These are phyloP conservation scores for Imbricaverruca yamaguchii DNA, from an alignment of 2,888 invertebrate species.

Conservation along the genomic window DNA sequence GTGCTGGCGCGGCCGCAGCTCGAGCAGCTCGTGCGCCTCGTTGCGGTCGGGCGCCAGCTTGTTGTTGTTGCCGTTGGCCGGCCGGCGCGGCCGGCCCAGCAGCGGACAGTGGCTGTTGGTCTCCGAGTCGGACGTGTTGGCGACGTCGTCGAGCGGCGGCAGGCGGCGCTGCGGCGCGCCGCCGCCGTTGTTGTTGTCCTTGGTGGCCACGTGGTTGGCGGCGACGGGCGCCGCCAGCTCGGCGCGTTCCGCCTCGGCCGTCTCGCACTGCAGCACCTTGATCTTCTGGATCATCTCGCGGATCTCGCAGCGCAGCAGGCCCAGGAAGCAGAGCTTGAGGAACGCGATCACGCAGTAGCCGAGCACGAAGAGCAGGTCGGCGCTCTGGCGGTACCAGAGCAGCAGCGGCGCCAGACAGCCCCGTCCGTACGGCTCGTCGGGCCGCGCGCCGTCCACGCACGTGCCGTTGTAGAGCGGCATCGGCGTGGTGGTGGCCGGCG, in stretches of 20 bases:
- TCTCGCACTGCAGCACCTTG: conserved; percentile 62
- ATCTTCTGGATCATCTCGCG: conserved; percentile 88
- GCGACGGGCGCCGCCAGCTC: background rate
- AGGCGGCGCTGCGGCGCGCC: conserved; percentile 27
- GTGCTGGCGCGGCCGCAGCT: conserved; percentile 1
- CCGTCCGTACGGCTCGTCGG: conserved; percentile 31
- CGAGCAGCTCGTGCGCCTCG: conserved; percentile 6
- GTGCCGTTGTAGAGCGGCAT: conserved; percentile 18
- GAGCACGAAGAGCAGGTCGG: conserved; percentile 64
- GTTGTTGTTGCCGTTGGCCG: conserved; percentile 32
- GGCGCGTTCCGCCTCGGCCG: conserved; percentile 10
- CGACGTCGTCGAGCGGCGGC: conserved; percentile 24
- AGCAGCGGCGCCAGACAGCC: conserved; percentile 68
- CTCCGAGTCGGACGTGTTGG: conserved; percentile 31
- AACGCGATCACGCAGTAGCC: conserved; percentile 84
- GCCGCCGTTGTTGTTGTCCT: conserved; percentile 4
- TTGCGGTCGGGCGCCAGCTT: conserved; percentile 25
- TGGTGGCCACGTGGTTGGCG: conserved; percentile 23
- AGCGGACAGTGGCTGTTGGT: conserved; percentile 32
- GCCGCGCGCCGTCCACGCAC: background rate
- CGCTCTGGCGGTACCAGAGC: conserved; percentile 66
- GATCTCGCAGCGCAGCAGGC: conserved; percentile 71
- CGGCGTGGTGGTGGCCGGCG: background rate
- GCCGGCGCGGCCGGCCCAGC: conserved; percentile 28
- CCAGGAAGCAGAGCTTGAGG: conserved; percentile 79